Evolutionary conservation across 2,888 invertebrate genomes (phyloP).

Genomic region (Elgonia sp.): DNA sequence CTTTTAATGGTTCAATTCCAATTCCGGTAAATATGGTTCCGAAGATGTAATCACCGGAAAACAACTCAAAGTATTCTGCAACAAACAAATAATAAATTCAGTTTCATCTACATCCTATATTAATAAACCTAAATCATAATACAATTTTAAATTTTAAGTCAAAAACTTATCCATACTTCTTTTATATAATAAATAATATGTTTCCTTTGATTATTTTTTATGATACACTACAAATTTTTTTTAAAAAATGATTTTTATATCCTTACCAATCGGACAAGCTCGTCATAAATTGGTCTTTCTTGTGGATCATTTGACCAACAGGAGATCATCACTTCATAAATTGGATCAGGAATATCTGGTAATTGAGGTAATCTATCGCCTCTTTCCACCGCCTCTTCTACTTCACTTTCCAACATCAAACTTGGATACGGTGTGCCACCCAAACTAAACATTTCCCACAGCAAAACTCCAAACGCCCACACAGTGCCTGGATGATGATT

Average conservation of each 20-base stretch:
- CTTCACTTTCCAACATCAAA: conserved; percentile 89
- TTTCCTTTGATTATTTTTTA: background rate
- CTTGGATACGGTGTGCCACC: conserved; percentile 93
- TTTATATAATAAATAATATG: background rate
- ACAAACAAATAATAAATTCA: conserved; percentile 51
- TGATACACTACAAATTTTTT: background rate
- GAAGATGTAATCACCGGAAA: conserved; percentile 86
- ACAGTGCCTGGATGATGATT: conserved; percentile 93
- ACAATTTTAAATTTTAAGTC: too few relatives aligned
- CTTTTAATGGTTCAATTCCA: conserved; percentile 83
- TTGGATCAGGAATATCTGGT: conserved; percentile 91
- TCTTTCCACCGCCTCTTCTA: conserved; percentile 88
- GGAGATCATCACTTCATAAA: conserved; percentile 94
- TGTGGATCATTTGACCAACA: conserved; percentile 95
- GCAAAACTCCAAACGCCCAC: conserved; percentile 94
- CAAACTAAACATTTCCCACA: conserved; percentile 94
- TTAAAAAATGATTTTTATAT: background rate
- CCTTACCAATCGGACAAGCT: conserved; percentile 87
- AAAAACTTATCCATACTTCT: too few relatives aligned
- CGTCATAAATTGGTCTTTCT: conserved; percentile 92
- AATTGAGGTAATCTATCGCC: conserved; percentile 93
- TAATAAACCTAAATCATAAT: too few relatives aligned
- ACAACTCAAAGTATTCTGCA: conserved; percentile 85
- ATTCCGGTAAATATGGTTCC: conserved; percentile 85
- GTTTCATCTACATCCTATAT: background rate